Base-by-base conservation (phyloP, 2,797 vertebrate genomes). In the Balearica regulorum region DNA sequence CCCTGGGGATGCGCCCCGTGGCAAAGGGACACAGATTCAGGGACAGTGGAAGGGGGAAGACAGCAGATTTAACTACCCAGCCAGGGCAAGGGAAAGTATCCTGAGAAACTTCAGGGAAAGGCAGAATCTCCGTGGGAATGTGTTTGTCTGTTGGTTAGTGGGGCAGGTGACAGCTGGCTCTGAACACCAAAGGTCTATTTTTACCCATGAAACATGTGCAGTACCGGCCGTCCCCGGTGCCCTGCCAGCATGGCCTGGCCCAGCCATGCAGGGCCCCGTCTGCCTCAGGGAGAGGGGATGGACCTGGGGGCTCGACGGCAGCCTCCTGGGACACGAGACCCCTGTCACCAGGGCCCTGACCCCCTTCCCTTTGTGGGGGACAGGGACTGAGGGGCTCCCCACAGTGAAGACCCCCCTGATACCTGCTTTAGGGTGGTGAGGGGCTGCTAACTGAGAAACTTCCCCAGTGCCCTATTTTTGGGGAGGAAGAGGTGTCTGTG, bases 211-310 rank as follows among this genome's bases (percentile, higher is more conserved):
- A 77, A 49, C 55, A 37, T 3, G 17, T 33, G n/a, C 76, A 62
- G 51, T 26, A 21, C 44, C 11, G 3, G 21, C 31, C 0, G 0
- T 39, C 20, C 57, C 44, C 8, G 0, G 3, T 33, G 64, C 12
- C 60, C 79, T 82, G 87, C 81, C 95, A 90, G 88, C 55, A 41
- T 0, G 0, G 68, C 68, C 55, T 26, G 39, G 37, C n/a, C 37
- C 62, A 53, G 85, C 39, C 48, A 18, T 0, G 1, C 7, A 1
- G 7, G 10, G 17, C 10, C 11, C 26, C 0, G 0, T 9, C 29
- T 16, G 66, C 3, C 51, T 6, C 3, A 0, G 35, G 16, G 35
- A 90, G 5, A 65, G 10, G 26, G 41, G 61, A 61, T 3, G 0
- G 61, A 48, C 20, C 37, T 1, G 5, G 29, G 28, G 25, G 28